Percentiles rank a stretch among this genome's conserved stretches.
Evolutionary conservation across 2,888 invertebrate species (phyloP).

Genomic region (Physocephala rufipes): DNA sequence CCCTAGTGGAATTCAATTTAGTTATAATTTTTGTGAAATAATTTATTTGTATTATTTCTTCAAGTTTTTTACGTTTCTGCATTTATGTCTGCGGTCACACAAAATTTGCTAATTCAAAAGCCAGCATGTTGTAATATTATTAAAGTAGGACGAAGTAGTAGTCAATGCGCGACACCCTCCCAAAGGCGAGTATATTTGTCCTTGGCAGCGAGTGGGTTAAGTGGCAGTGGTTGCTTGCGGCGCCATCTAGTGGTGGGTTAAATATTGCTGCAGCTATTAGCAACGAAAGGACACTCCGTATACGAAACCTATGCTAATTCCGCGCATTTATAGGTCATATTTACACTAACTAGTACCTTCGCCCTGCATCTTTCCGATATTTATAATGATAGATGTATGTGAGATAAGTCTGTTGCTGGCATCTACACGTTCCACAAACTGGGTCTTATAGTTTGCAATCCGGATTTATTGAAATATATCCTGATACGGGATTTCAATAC

Average conservation of each 20-base stretch:
- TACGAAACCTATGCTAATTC: background rate
- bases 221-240: background rate
- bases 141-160: conserved; percentile 13
- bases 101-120: conserved; percentile 20
- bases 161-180: too few relatives aligned
- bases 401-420: conserved; percentile 59
- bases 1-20: too few relatives aligned
- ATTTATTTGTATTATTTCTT: too few relatives aligned
- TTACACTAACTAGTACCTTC: conserved; percentile 51
- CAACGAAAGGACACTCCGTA: background rate
- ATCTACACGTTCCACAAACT: conserved; percentile 66
- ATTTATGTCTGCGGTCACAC: background rate
- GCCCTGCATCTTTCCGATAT: conserved; percentile 60
- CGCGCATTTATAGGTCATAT: conserved; percentile 23
- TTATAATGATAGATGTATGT: conserved; percentile 55
- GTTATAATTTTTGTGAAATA: too few relatives aligned
- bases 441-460: conserved; percentile 64
- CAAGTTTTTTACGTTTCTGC: background rate
- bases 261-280: background rate
- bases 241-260: background rate
- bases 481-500: conserved; percentile 66
- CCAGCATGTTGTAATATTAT: conserved; percentile 18
- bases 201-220: too few relatives aligned
- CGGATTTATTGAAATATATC: conserved; percentile 65
- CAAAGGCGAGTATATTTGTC: too few relatives aligned